Conservation (phyloP, 2,113 vertebrate genomes). For the Vimba vimba region DNA sequence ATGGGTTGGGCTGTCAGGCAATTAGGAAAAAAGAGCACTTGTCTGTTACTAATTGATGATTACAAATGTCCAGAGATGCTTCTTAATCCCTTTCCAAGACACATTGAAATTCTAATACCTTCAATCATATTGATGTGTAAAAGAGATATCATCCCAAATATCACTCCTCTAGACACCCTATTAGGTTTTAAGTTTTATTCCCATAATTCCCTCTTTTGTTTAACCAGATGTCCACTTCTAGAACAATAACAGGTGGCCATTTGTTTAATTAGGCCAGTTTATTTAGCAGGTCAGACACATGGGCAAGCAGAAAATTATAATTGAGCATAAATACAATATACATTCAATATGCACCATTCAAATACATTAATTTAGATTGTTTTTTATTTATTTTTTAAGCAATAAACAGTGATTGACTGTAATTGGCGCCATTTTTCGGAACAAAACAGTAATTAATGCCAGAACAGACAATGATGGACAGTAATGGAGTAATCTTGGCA, state of each 20-base stretch:
- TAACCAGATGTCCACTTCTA: slow-evolving; percentile 75
- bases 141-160: slow-evolving; percentile 58
- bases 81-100: slow-evolving; percentile 66
- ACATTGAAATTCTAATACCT: slow-evolving; percentile 66
- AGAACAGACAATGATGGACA: background rate
- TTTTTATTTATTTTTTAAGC: background rate
- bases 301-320: slow-evolving; percentile 52
- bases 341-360: background rate
- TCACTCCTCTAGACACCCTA: slow-evolving; percentile 59
- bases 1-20: slow-evolving; percentile 59
- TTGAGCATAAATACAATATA: slow-evolving; percentile 6
- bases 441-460: background rate
- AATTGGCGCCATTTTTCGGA: background rate
- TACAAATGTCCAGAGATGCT: slow-evolving; percentile 55
- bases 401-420: background rate
- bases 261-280: slow-evolving; percentile 75
- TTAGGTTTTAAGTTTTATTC: slow-evolving; percentile 67
- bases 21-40: slow-evolving; percentile 44
- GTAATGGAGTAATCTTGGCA: slow-evolving; percentile 9
- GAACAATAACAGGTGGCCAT: slow-evolving; percentile 75
- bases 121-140: slow-evolving; percentile 65
- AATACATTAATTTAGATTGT: background rate
- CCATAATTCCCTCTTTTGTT: slow-evolving; percentile 75
- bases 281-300: slow-evolving; percentile 68
- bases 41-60: slow-evolving; percentile 55